phyloP scores from a whole-genome alignment of 1,140 invertebrate genomes.

The Bombus fervidus region DNA sequence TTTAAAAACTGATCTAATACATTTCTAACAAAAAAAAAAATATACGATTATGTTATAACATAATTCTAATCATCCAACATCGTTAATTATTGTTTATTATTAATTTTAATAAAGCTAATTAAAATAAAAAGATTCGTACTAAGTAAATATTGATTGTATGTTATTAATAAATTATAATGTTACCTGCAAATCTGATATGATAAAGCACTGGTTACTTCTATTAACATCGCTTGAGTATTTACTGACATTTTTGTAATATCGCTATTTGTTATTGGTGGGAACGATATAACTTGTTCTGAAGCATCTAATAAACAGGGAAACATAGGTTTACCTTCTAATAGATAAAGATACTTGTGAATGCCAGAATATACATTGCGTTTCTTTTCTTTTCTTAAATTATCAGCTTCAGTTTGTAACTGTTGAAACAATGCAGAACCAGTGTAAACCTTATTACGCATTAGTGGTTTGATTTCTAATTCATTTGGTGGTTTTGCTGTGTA shows the following conservation, averaged over 20 bases:
- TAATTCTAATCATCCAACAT: background rate
- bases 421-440: conserved; percentile 87
- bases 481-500: conserved; percentile 87
- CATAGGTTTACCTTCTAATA: conserved; percentile 88
- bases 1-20: conserved; percentile 87
- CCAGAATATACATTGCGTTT: conserved; percentile 91
- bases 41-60: background rate
- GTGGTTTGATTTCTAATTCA: conserved; percentile 86
- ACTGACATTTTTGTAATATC: conserved; percentile 89
- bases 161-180: conserved; percentile 19
- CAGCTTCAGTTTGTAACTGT: conserved; percentile 88
- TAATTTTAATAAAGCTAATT: background rate
- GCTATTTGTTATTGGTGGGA: conserved; percentile 93
- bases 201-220: conserved; percentile 90
- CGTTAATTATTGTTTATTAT: background rate
- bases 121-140: no score
- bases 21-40: conserved; percentile 73
- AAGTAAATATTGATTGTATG: background rate
- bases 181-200: conserved; percentile 86
- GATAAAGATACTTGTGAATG: conserved; percentile 91
- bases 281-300: conserved; percentile 87
- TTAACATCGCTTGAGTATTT: conserved; percentile 86
- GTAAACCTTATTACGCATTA: conserved; percentile 84
- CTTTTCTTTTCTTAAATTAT: conserved; percentile 89
- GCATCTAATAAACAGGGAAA: conserved; percentile 88